Base-by-base conservation (phyloP, 1,140 invertebrate species). In the Frieseomelitta varia region DNA sequence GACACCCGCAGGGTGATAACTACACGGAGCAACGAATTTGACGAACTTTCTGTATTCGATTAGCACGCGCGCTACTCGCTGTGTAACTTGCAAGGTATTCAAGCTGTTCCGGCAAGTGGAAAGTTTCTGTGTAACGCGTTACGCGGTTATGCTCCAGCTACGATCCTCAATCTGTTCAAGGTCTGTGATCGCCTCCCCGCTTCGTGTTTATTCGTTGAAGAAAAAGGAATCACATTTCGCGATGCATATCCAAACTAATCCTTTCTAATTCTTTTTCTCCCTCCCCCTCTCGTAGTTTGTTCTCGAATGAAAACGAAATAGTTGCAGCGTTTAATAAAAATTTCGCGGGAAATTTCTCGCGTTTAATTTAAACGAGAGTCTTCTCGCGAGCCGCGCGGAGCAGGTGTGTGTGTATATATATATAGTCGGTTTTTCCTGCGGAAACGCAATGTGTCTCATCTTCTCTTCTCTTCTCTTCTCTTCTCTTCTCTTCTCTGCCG, bases 41-140 rank as follows among this genome's bases (percentile, higher is more conserved):
- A 89, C 87, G 74, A 90, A 90, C 85, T 87, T 87, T 68, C 61
- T 78, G 79, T 85, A 89, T 87, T 90, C 88, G 88, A 87, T 90
- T 89, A 89, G 72, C 76, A 74, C 82, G 53, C 67, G 69, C 84
- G 85, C 72, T 17, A 11, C 73, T 71, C 87, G 53, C 63, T 61
- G 34, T 81, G 85, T 83, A 90, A 90, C 86, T 88, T 88, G 72
- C 75, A 76, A 68, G 77, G 79, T 84, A 88, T 88, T 88, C 87
- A 85, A 90, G 79, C 88, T 79, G 85, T 63, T 79, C 30, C 79
- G 72, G 71, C 58, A 81, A 89, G 88, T 90, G 85, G 88, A 81
- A 90, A 89, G 88, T 90, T 90, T 84, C 88, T 85, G 79, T 81
- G 87, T 81, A 81, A 87, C 88, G 82, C 80, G 81, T 90, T 85